phyloP scores from a whole-genome alignment of 1,140 invertebrate genomes.

The Chionoecetes opilio region DNA sequence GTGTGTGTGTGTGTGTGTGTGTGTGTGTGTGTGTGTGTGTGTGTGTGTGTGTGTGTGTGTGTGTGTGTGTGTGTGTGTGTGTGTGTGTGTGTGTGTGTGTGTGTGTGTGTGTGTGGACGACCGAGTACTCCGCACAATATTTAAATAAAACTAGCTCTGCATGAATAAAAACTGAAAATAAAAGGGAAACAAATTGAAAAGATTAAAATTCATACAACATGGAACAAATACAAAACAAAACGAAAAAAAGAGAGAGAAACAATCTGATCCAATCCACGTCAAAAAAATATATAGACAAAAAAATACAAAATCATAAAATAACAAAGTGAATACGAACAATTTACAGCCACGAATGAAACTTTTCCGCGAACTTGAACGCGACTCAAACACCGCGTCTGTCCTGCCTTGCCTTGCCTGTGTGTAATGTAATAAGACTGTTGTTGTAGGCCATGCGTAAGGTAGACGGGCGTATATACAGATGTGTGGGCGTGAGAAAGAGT shows the following conservation, averaged over 20 bases:
- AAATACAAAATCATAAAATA: neutral
- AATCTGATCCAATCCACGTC: neutral
- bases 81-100: too few relatives aligned
- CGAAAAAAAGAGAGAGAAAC: too few relatives aligned
- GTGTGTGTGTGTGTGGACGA: too few relatives aligned
- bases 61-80: too few relatives aligned
- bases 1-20: too few relatives aligned
- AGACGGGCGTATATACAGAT: too few relatives aligned
- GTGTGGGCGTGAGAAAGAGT: too few relatives aligned
- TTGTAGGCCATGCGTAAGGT: too few relatives aligned
- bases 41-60: too few relatives aligned
- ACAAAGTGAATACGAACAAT: neutral
- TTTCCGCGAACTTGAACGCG: neutral
- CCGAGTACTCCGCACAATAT: neutral
- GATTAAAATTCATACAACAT: neutral
- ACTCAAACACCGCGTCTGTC: neutral
- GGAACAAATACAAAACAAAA: too few relatives aligned
- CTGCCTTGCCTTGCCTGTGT: neutral
- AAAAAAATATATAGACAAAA: neutral
- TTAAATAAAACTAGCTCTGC: neutral
- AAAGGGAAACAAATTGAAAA: neutral
- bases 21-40: too few relatives aligned
- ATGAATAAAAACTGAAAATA: constrained; percentile 2
- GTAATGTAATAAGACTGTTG: too few relatives aligned
- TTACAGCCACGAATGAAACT: neutral